A percentile compares a stretch with the other conserved stretches of the same genome.
These are phyloP conservation scores for Distichodus sexfasciatus DNA, from an alignment of 2,797 vertebrate genomes.

Conservation along the genomic window DNA sequence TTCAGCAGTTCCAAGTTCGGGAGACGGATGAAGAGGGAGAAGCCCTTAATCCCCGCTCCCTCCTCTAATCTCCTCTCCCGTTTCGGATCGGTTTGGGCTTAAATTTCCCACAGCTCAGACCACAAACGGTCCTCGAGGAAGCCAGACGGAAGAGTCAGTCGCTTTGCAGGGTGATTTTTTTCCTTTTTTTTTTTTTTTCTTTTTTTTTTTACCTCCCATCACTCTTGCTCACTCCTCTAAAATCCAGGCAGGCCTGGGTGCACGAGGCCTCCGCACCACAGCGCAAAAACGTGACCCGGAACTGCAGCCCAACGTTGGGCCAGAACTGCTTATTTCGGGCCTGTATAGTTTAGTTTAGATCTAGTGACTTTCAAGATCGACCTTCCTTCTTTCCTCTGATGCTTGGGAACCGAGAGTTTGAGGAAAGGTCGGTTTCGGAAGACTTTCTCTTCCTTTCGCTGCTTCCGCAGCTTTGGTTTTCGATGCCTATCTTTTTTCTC, in stretches of 20 bases:
- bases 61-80: conserved; percentile 4
- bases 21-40: background rate
- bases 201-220: no score
- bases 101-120: no score
- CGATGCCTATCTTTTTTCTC: background rate
- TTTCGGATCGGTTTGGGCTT: background rate
- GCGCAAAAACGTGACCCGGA: conserved; percentile 12
- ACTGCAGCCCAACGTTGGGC: background rate
- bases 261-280: conserved; percentile 53
- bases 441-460: background rate
- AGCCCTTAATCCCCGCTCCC: background rate
- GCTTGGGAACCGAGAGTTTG: background rate
- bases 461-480: conserved; percentile 13
- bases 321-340: background rate
- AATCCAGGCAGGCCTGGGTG: conserved; percentile 95
- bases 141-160: background rate
- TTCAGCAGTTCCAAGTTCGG: no score
- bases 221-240: conserved; percentile 37
- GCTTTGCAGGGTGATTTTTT: conserved; percentile 56
- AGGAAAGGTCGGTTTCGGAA: background rate
- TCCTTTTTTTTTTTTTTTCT: no score
- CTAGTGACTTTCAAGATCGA: background rate
- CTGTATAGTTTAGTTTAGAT: background rate
- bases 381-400: background rate
- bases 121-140: no score